Percentiles rank a stretch among this genome's conserved stretches.
Conservation (phyloP, 1,140 invertebrate genomes). For the roundworm (Caenorhabditis elegans) region WBcel235 BX284604.4:10834501-10835000, state of each 20-base stretch:
- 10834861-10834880: background rate
- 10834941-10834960: conserved; percentile 43
- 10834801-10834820: conserved; percentile 25
- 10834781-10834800: conserved; percentile 44
- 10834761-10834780: conserved; percentile 45
- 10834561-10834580: conserved; percentile 1
- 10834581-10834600: conserved; percentile 9
- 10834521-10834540: background rate
- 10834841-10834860: background rate
- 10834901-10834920: background rate
- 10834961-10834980: conserved; percentile 11
- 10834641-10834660: conserved; percentile 46
- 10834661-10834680: conserved; percentile 53
- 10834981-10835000: background rate
- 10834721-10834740: conserved; percentile 52
- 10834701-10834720: conserved; percentile 46
- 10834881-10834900: background rate
- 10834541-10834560: conserved; percentile 54
- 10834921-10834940: conserved; percentile 28
- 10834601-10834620: background rate
- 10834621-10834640: conserved; percentile 3
- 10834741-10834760: conserved; percentile 52
- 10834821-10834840: conserved; percentile 29
- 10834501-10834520: conserved; percentile 13
- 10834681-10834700: conserved; percentile 31